These are phyloP conservation scores for Aspidoscelis tigris DNA, from an alignment of 2,113 vertebrate genomes.

Conservation along the genomic window DNA sequence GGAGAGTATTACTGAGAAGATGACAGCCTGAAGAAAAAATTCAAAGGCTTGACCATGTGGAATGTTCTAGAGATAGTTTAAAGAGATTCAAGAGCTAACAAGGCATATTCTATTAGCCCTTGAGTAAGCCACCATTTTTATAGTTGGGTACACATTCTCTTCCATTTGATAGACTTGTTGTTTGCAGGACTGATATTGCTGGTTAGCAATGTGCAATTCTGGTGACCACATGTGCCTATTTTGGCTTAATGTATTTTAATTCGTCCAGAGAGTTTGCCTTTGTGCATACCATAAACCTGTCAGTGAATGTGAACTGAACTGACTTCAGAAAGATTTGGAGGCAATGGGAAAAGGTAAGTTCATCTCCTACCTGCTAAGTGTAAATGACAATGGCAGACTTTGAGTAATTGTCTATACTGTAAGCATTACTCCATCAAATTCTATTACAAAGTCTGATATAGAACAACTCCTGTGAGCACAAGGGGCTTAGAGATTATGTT, in stretches of 20 bases:
- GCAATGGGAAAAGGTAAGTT: constrained; percentile 59
- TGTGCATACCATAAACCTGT: not conserved
- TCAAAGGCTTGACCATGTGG: not conserved
- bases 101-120: not conserved
- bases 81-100: not conserved
- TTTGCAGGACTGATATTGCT: accelerated
- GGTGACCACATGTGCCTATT: accelerated
- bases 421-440: constrained; percentile 8
- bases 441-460: not conserved
- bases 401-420: not conserved
- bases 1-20: not conserved
- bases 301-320: constrained; percentile 2
- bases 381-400: constrained; percentile 6
- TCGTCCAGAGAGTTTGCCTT: constrained; percentile 6
- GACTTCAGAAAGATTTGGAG: not conserved
- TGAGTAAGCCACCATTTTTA: not conserved
- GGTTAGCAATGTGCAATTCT: constrained; percentile 20
- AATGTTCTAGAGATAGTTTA: not conserved
- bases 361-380: constrained; percentile 20
- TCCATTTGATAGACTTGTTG: constrained; percentile 21
- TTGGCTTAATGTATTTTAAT: not conserved
- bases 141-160: not conserved
- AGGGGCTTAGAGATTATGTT: not conserved
- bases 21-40: constrained; percentile 11
- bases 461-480: not conserved